phyloP scores from a whole-genome alignment of 2,113 vertebrate species.

The Corythaeola cristata region DNA sequence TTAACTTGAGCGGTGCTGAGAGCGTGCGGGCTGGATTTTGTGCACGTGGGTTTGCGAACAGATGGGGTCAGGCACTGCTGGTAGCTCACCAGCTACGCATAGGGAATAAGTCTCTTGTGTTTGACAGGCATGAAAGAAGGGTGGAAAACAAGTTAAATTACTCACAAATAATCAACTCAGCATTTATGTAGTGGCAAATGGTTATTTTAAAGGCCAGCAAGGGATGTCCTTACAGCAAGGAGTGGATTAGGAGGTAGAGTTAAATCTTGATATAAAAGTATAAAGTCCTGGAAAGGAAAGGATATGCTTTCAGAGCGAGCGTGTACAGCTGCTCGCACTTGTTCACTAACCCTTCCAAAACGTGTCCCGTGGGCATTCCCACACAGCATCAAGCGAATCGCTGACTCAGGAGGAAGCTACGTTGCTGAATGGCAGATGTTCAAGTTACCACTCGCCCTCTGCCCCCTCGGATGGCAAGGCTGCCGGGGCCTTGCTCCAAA shows the following conservation, averaged over 20 bases:
- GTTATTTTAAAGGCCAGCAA: not conserved
- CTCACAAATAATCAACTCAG: not conserved
- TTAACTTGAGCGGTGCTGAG: not conserved
- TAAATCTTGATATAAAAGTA: not conserved
- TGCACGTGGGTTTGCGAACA: not conserved
- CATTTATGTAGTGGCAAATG: not conserved
- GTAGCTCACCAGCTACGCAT: not conserved
- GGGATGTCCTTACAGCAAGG: not conserved
- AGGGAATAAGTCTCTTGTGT: not conserved
- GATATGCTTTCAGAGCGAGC: not conserved
- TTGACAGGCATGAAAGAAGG: not conserved
- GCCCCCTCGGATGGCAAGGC: not conserved
- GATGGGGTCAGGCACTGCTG: not conserved
- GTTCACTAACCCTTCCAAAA: slow-evolving; percentile 3
- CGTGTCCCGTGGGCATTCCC: not conserved
- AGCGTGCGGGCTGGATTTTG: not conserved
- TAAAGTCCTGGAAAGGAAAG: not conserved
- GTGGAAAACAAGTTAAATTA: not conserved
- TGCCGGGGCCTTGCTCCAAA: not conserved
- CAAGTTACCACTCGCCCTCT: not conserved
- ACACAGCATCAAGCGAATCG: not conserved
- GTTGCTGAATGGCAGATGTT: not conserved
- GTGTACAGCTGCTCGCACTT: not conserved
- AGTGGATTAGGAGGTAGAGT: not conserved
- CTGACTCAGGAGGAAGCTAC: not conserved